Evolutionary conservation across 2,797 vertebrate genomes (phyloP), one percentile per base, ranked within the genome.

Genomic region (Eospalax fontanierii): DNA sequence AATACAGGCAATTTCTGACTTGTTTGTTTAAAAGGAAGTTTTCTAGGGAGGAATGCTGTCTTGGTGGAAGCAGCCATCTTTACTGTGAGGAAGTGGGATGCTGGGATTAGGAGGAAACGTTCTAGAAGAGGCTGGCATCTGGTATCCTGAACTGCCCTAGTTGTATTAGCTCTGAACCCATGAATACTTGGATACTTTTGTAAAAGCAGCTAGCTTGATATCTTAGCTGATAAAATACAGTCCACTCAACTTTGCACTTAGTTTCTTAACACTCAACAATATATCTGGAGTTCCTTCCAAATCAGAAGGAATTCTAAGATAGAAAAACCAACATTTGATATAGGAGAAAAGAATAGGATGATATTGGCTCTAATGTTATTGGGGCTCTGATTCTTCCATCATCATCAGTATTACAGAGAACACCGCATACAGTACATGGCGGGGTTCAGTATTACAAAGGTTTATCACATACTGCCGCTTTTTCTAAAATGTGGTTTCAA

Each of bases 141-240:
- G 38, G 88, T 59, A 28, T 75, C 46, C 50, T 12, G 21, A 91
- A 89, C n/a, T 57, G 70, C n/a, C 18, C 4, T 54, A 33, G 0
- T 40, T 28, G 18, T 74, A n/a, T 35, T 8, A 46, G 38, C 43
- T 15, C 18, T 50, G 19, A 78, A 57, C 33, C 74, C 30, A 16
- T 24, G 11, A 80, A 21, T 30, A 9, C 76, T 9, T 30, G 35
- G 15, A 57, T 6, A 4, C 43, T 79, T 85, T 78, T 94, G 15
- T 73, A 80, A 82, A 46, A 73, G 63, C 26, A 81, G 40, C 70
- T 89, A 74, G 65, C 22, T n/a, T 83, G 43, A 30, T 65, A 19
- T 21, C 38, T 21, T 93, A 57, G 38, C 24, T 84, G 84, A 87
- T 87, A 50, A 96, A 94, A 68, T 66, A 57, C 19, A 87, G 73